Conservation (phyloP, 2,888 invertebrate genomes). For the Drosophila ezoana region DNA sequence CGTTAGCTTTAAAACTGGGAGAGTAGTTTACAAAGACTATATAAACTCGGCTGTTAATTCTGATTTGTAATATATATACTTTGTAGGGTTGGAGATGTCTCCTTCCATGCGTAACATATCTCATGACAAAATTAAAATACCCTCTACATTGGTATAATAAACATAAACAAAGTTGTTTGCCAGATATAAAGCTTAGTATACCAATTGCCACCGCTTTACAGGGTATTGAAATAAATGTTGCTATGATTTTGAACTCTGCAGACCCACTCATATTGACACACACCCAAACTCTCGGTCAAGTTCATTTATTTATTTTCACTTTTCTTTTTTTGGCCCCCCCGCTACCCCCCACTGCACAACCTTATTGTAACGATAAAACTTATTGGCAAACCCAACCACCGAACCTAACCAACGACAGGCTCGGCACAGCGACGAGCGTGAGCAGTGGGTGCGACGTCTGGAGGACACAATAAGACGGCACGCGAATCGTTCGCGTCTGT, state of each 20-base stretch:
- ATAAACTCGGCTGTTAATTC: no score
- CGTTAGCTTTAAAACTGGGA: no score
- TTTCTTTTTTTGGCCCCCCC: constrained; percentile 35
- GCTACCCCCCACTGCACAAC: constrained; percentile 11
- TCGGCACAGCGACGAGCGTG: constrained; percentile 96
- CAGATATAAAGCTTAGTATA: no score
- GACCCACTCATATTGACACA: neutral
- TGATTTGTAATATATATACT: no score
- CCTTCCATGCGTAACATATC: no score
- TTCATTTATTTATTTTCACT: constrained; percentile 33
- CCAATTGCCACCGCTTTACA: neutral
- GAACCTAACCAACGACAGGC: constrained; percentile 87
- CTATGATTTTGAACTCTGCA: constrained; percentile 7
- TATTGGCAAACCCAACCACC: constrained; percentile 48
- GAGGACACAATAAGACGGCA: constrained; percentile 97
- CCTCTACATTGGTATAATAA: no score
- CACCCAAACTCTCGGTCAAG: neutral
- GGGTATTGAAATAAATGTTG: constrained; percentile 4
- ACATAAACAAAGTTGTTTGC: no score
- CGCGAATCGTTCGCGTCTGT: constrained; percentile 86
- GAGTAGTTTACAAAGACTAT: no score
- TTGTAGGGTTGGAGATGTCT: no score
- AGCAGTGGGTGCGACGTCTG: constrained; percentile 97
- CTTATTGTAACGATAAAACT: constrained; percentile 69
- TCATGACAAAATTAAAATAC: no score